Percentiles rank a stretch among this genome's conserved stretches.
Conservation (phyloP, 2,888 invertebrate species). For the Oxytorus armatus region DNA sequence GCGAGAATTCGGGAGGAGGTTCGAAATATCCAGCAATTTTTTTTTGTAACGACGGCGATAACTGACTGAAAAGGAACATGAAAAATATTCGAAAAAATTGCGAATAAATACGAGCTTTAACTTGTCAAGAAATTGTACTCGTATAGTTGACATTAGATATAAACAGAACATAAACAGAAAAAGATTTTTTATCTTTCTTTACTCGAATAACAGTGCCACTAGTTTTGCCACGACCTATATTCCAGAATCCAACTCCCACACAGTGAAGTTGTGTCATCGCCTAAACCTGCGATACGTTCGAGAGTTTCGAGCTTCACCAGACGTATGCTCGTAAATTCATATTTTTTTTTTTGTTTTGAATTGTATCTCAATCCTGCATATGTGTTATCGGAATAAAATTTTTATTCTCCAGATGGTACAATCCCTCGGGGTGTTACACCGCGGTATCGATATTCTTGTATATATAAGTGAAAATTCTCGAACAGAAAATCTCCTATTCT, state of each 20-base stretch:
- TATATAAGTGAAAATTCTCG: slow-evolving; percentile 25
- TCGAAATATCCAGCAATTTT: neutral
- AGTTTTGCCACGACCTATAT: slow-evolving; percentile 4
- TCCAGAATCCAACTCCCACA: neutral
- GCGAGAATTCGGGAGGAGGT: neutral
- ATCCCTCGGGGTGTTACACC: slow-evolving; percentile 38
- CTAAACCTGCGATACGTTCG: slow-evolving; percentile 7
- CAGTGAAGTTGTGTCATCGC: neutral
- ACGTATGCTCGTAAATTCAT: slow-evolving; percentile 45
- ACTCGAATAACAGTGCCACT: neutral
- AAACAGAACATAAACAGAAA: neutral
- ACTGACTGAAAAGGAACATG: neutral
- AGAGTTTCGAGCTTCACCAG: slow-evolving; percentile 24
- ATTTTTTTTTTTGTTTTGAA: slow-evolving; percentile 24
- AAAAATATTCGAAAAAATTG: neutral
- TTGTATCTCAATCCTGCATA: slow-evolving; percentile 9
- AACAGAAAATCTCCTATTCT: slow-evolving; percentile 5
- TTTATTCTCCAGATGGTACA: slow-evolving; percentile 49
- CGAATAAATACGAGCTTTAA: no score
- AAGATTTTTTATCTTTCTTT: neutral
- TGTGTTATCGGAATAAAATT: slow-evolving; percentile 32
- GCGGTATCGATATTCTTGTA: slow-evolving; percentile 20
- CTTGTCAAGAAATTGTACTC: no score
- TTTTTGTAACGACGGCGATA: slow-evolving; percentile 1
- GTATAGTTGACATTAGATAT: no score